Evolutionary conservation across 2,113 vertebrate species (phyloP).

Genomic region (Junco hyemalis): DNA sequence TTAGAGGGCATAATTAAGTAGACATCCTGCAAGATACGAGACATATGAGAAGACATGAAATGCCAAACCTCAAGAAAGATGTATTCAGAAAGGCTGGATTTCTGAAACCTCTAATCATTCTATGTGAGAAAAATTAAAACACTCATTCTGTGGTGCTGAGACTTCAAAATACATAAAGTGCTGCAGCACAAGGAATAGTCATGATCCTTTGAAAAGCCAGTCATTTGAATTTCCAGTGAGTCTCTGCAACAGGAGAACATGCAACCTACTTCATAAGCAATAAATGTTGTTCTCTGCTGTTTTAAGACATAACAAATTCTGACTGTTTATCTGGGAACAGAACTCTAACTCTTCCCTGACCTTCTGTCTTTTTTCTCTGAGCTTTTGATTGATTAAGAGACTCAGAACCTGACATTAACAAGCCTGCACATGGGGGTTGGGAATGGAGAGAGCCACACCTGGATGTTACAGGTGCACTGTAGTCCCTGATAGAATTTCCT

Average conservation of each 20-base stretch:
- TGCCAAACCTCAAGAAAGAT: not conserved
- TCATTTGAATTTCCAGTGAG: not conserved
- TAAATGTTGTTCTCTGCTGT: not conserved
- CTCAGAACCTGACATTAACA: not conserved
- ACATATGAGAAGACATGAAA: not conserved
- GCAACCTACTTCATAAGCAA: not conserved
- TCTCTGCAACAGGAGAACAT: not conserved
- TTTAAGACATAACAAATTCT: not conserved
- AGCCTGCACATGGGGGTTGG: accelerated
- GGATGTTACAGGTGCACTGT: not conserved
- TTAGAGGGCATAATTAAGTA: not conserved
- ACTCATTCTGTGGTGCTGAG: not conserved
- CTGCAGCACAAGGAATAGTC: not conserved
- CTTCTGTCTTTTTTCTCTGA: not conserved
- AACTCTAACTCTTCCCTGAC: not conserved
- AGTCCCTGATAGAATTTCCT: not conserved
- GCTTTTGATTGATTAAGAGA: not conserved
- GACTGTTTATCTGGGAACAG: not conserved
- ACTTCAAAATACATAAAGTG: not conserved
- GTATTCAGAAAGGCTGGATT: not conserved
- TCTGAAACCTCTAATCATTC: not conserved
- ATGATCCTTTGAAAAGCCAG: not conserved
- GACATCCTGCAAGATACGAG: not conserved
- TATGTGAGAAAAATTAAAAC: not conserved
- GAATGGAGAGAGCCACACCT: not conserved